Base-by-base conservation (phyloP, 2,888 invertebrate species). In the Ptilodon capucinus region DNA sequence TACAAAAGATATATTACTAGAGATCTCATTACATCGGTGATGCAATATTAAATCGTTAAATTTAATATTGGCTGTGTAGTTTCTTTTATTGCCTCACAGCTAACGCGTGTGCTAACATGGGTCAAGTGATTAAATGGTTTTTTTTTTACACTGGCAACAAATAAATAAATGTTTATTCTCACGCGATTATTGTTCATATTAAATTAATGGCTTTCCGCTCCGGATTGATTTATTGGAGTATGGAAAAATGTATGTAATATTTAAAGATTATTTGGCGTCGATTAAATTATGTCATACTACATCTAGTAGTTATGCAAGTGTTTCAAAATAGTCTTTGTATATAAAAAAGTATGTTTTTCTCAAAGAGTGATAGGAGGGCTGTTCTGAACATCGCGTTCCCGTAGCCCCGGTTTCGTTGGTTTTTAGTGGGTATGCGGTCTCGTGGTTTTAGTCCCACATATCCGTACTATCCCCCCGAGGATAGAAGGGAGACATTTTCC, bases 1-100 rank as follows among this genome's bases (percentile, higher is more conserved):
- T 61, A 58, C 52, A 53, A 60, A 57, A 53, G 54, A 56, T 66
- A 64, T 52, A 59, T 54, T 62, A 64, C 53, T 58, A 71, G 57
- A 72, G 88, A 65, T 77, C 86, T 68, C 51, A 23, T 43, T 57
- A 71, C 51, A 55, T 51, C 84, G 83, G 88, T 64, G 75, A 78
- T 82, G 81, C 84, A 81, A 78, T 87, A 90, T 89, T 88, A 87
- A 80, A 87, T 88, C 87, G 88, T 89, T 88, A 87, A 87, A 84
- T 88, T 87, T 91, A 87, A 89, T 90, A 91, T 88, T 89, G 82
- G 81, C 81, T 68, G 65, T 74, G 78, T 82, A 76, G 80, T 87
- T 87, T 87, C 81, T 86, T 86, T 86, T 88, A 88, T 89, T 89
- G 83, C 86, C 77, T 84, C 76, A 84, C 81, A 81, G 80, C 79